Evolutionary conservation across 2,113 vertebrate species (phyloP).

Genomic region (Perca flavescens): DNA sequence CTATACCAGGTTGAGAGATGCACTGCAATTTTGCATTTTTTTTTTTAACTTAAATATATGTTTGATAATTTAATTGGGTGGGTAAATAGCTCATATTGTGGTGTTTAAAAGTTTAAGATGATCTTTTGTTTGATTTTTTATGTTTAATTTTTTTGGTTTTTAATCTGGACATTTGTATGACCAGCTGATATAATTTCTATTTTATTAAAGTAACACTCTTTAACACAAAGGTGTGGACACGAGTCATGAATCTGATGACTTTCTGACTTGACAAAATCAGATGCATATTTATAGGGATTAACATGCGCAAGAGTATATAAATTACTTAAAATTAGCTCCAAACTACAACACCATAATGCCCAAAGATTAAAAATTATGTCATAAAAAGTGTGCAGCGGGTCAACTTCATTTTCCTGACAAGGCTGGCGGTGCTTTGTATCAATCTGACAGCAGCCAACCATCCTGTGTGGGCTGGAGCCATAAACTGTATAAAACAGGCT

Average conservation of each 20-base stretch:
- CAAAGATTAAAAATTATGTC: not conserved
- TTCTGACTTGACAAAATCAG: not conserved
- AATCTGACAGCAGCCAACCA: not conserved
- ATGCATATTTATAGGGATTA: not conserved
- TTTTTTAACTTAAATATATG: slow-evolving; percentile 46
- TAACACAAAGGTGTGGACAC: not conserved
- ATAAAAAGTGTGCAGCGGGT: not conserved
- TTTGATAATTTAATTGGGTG: slow-evolving; percentile 20
- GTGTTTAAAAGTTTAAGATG: slow-evolving; percentile 6
- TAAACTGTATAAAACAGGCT: too few species aligned
- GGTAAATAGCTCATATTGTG: slow-evolving; percentile 29
- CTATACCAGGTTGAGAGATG: slow-evolving; percentile 42
- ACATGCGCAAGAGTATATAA: not conserved
- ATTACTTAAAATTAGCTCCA: not conserved
- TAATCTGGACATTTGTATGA: slow-evolving; percentile 53
- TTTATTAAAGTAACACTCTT: slow-evolving; percentile 74
- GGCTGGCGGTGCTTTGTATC: not conserved
- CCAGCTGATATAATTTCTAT: slow-evolving; percentile 59
- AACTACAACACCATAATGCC: not conserved
- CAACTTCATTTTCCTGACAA: not conserved
- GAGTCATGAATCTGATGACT: not conserved
- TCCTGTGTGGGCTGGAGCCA: not conserved
- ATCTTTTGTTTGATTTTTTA: slow-evolving; percentile 40
- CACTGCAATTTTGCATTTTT: slow-evolving; percentile 21
- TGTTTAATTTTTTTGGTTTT: slow-evolving; percentile 25